phyloP scores from a whole-genome alignment of 1,140 invertebrate genomes.

The Drosophila obscura region DNA sequence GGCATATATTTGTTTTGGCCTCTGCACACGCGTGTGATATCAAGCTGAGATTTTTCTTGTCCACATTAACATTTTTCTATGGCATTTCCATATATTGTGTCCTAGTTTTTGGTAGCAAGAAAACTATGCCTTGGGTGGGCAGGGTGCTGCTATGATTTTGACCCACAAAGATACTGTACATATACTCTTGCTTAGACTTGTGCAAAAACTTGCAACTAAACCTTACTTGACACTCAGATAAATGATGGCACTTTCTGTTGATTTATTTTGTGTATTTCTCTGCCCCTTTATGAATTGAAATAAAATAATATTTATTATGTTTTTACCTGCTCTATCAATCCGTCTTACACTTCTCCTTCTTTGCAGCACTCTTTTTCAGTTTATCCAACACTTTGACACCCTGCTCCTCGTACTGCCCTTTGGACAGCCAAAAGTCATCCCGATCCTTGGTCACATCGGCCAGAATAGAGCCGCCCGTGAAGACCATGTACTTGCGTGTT shows the following conservation, averaged over 20 bases:
- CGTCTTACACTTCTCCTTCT: slow-evolving; percentile 4
- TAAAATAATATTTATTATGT: background rate
- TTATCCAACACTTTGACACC: slow-evolving; percentile 85
- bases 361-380: slow-evolving; percentile 67
- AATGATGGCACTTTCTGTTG: too few relatives aligned
- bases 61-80: slow-evolving; percentile 42
- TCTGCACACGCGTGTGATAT: slow-evolving; percentile 18
- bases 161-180: slow-evolving; percentile 1
- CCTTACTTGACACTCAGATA: too few relatives aligned
- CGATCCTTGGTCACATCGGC: slow-evolving; percentile 99
- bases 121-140: slow-evolving; percentile 2
- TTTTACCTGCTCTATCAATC: slow-evolving; percentile 12
- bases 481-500: slow-evolving; percentile 99
- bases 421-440: slow-evolving; percentile 97
- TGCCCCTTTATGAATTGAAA: too few relatives aligned
- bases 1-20: slow-evolving; percentile 38
- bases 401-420: slow-evolving; percentile 97
- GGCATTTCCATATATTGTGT: slow-evolving; percentile 55
- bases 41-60: slow-evolving; percentile 36
- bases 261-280: too few relatives aligned
- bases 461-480: slow-evolving; percentile 98
- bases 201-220: too few relatives aligned
- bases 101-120: slow-evolving; percentile 46
- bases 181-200: too few relatives aligned
- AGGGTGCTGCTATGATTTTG: background rate